Evolutionary conservation across 2,888 invertebrate species (phyloP), one percentile per base, ranked within the genome.

Genomic region (Polymixis flavicincta): DNA sequence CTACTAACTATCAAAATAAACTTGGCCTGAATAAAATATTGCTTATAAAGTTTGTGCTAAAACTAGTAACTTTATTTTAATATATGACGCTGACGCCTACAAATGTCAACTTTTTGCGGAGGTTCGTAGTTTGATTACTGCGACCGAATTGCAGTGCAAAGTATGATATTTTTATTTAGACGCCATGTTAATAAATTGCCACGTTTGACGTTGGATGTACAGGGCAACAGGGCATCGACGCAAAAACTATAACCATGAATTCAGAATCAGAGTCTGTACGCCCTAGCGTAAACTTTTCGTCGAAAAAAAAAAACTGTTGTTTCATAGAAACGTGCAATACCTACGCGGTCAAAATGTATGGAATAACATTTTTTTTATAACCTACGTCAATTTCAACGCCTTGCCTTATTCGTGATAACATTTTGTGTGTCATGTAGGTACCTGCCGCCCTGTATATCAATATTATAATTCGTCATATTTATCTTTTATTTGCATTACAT

Each of bases 11-110:
- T 19, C 13, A 50, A 54, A 75, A 48, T 28, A 60, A 60, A 60
- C 17, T 19, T 75, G 75, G 14, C 54, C 7, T 37, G 11, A 28
- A 61, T 37, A 32, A 61, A 76, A 76, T 61, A 68, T 76, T 76
- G 61, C 54, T 66, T n/a, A 54, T 37, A 14, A 52, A 66, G 32
- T 61, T 54, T 61, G 52, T 48, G 74, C 22, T 52, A 19, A 37
- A 42, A 4, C 17, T 8, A 45, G 59, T 54, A 60, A 19, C 13
- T 76, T 60, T 54, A 75, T 60, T 60, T 75, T 66, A 54, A 54
- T 37, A 22, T 42, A 60, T 17, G 75, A 52, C 37, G 37, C 76
- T 52, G 59, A 37, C 66, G 52, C 45, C 75, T 37, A 37, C 52
- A 76, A 67, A 76, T 55, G 50, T 45, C 37, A 55, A 22, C 4